phyloP scores from a whole-genome alignment of 2,113 vertebrate genomes.

The Sphaerodactylus townsendi region DNA sequence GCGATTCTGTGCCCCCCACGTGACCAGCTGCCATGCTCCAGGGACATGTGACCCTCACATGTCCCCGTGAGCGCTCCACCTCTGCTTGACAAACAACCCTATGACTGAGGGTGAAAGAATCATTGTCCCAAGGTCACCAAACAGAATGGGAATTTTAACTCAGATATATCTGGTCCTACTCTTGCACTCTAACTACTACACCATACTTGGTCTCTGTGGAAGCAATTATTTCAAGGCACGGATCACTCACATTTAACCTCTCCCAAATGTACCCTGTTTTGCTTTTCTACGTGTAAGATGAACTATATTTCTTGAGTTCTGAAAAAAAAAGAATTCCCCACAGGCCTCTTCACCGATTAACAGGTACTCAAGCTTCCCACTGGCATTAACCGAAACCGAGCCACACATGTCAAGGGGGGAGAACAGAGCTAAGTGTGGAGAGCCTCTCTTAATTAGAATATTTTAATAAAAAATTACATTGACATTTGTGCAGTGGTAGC shows the following conservation, averaged over 20 bases:
- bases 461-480: slow-evolving; percentile 25
- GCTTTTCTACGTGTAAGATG: neutral
- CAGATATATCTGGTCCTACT: too few relatives aligned
- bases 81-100: too few relatives aligned
- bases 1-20: too few relatives aligned
- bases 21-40: too few relatives aligned
- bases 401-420: neutral
- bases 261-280: neutral
- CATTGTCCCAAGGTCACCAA: too few relatives aligned
- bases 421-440: slow-evolving; percentile 15
- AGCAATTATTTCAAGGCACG: neutral
- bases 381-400: neutral
- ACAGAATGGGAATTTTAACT: too few relatives aligned
- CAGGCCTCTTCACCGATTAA: neutral
- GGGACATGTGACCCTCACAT: too few relatives aligned
- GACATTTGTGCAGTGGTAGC: slow-evolving; percentile 26
- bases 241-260: neutral
- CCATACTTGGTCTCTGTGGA: too few relatives aligned
- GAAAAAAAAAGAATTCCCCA: neutral
- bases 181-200: too few relatives aligned
- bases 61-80: too few relatives aligned
- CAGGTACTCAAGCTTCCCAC: neutral
- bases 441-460: slow-evolving; percentile 26
- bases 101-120: too few relatives aligned
- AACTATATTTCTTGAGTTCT: neutral